Base-by-base conservation (phyloP, 2,888 invertebrate genomes). In the Exephanes ischioxanthus region DNA sequence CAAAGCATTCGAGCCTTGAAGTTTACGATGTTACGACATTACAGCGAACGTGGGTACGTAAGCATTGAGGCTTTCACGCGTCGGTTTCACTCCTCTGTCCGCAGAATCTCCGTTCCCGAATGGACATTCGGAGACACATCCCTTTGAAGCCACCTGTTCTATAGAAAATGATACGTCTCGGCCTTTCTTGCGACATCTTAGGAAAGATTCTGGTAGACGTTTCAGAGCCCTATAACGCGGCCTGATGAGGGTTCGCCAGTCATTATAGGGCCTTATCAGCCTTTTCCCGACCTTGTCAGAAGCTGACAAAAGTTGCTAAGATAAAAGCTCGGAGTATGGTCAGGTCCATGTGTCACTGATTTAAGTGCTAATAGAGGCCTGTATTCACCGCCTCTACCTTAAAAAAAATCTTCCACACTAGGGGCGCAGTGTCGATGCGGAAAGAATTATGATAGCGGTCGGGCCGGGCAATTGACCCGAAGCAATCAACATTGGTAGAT, bases 1-100 rank as follows among this genome's bases (percentile, higher is more conserved):
- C 45, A 72, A 72, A 58, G 72, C 41, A 58, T 72, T 58, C n/a
- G 58, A 58, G 26, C n/a, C 41, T 41, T 14, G 7, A 58, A 41
- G 58, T 45, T 58, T 16, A 16, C 45, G 45, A 37, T 26, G 26
- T 14, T 41, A 72, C 72, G 7, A 37, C 14, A 9, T 72, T 22
- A 58, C 37, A 14, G 58, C 16, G 26, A 14, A n/a, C 30, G 26
- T 9, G 61, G 9, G 30, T 30, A 61, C 61, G 14, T 71, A 58
- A 11, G 41, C 71, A 33, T 33, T 37, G 53, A 53, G 33, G 19
- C 63, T 63, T 63, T 30, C 26, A n/a, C 33, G 2, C 16, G n/a
- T 16, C 4, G 30, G 16, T 33, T 63, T 7, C 16, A 5, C 33
- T 63, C 33, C 30, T 33, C 16, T n/a, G 33, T n/a, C 33, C 26